Conservation (phyloP, 64 coral and sea anemone species). For the Astreopora myriophthalma region DNA sequence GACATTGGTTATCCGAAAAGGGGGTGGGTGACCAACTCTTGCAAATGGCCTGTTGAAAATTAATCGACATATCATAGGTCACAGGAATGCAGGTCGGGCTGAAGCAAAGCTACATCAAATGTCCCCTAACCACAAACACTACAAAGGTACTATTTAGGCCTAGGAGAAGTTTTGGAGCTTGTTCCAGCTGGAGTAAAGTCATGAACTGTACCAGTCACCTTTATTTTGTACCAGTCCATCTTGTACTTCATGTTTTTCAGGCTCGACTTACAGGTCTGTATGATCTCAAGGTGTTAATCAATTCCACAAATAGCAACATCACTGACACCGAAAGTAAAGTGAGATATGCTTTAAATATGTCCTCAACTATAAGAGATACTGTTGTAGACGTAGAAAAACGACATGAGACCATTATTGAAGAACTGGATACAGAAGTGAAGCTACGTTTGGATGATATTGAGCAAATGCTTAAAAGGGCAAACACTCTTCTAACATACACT, state of each 20-base stretch:
- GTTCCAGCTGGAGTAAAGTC: too few relatives aligned
- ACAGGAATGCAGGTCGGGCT: too few relatives aligned
- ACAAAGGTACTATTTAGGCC: too few relatives aligned
- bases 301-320: slow-evolving; percentile 41
- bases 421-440: slow-evolving; percentile 34
- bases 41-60: too few relatives aligned
- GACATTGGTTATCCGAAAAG: too few relatives aligned
- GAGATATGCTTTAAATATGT: slow-evolving; percentile 43
- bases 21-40: too few relatives aligned
- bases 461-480: slow-evolving; percentile 38
- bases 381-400: neutral
- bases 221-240: too few relatives aligned
- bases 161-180: too few relatives aligned
- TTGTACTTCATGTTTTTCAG: neutral
- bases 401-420: slow-evolving; percentile 24
- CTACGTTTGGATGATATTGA: slow-evolving; percentile 44
- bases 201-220: too few relatives aligned
- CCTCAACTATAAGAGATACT: neutral
- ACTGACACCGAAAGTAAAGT: slow-evolving; percentile 34
- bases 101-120: too few relatives aligned
- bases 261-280: neutral
- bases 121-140: too few relatives aligned
- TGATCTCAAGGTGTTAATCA: slow-evolving; percentile 31
- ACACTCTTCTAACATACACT: slow-evolving; percentile 13
- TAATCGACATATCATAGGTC: too few relatives aligned